Evolutionary conservation across 2,797 vertebrate genomes (phyloP).

Genomic region (Eospalax fontanierii): DNA sequence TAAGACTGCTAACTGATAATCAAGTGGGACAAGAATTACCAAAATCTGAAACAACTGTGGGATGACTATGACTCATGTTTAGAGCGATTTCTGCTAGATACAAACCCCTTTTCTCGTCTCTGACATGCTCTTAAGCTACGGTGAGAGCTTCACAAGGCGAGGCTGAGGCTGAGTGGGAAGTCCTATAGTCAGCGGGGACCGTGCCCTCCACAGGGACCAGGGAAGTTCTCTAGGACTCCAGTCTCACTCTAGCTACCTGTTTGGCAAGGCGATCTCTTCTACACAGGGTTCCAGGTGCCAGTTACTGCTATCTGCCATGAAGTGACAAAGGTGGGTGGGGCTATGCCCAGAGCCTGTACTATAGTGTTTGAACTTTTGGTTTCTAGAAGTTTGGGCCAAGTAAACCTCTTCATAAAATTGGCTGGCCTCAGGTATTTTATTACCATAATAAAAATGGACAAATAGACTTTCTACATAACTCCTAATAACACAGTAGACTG

Average conservation of each 20-base stretch:
- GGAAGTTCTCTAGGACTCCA: background rate
- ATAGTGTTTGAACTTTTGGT: background rate
- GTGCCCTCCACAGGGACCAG: background rate
- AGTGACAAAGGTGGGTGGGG: background rate
- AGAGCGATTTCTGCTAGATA: background rate
- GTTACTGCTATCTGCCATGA: background rate
- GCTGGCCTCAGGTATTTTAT: background rate
- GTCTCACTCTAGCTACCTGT: background rate
- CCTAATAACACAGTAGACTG: background rate
- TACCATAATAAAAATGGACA: background rate
- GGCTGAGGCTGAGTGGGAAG: background rate
- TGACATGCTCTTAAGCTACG: background rate
- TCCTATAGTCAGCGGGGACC: background rate
- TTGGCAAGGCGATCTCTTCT: background rate
- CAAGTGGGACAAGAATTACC: background rate
- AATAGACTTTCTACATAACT: background rate
- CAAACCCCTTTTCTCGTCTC: background rate
- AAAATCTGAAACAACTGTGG: background rate
- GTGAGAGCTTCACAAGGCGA: no score
- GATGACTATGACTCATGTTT: background rate
- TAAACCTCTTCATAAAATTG: background rate
- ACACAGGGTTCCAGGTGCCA: background rate
- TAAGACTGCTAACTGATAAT: background rate
- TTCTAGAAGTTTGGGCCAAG: background rate
- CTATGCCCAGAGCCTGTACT: background rate